phyloP scores from a whole-genome alignment of 2,888 invertebrate species.

The Drosophila helvetica region DNA sequence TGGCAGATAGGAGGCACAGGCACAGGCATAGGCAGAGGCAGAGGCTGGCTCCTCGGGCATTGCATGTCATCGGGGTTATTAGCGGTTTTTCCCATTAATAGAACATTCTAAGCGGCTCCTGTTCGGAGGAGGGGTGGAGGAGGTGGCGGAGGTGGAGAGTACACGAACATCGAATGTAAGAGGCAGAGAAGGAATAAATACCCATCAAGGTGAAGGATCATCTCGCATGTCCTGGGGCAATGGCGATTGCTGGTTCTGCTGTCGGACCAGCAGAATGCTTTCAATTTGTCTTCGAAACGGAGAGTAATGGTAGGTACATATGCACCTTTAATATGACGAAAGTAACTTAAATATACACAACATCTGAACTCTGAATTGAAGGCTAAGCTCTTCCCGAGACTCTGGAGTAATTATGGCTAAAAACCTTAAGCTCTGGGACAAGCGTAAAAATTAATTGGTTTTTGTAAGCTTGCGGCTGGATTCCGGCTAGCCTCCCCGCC shows the following conservation, averaged over 20 bases:
- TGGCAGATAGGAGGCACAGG: background rate
- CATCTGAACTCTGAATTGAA: background rate
- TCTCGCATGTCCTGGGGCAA: conserved; percentile 9
- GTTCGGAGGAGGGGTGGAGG: background rate
- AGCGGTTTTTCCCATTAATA: conserved; percentile 64
- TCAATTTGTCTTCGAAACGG: background rate
- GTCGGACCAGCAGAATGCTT: background rate
- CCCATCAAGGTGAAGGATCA: background rate
- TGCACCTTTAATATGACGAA: no score
- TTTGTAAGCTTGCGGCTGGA: background rate
- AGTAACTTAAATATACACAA: no score
- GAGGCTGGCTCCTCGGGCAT: conserved; percentile 32
- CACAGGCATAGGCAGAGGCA: background rate
- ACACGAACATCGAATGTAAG: background rate
- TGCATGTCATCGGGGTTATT: conserved; percentile 70
- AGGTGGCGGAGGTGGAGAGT: no score
- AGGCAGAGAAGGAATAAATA: conserved; percentile 1
- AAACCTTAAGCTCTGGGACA: background rate
- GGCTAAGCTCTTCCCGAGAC: background rate
- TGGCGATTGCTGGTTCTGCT: background rate
- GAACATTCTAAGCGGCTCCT: background rate
- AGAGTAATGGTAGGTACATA: no score
- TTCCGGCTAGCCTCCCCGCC: no score
- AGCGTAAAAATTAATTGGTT: background rate
- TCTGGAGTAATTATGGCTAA: background rate